A percentile compares a stretch with the other conserved stretches of the same genome.
phyloP scores from a whole-genome alignment of 2,113 vertebrate genomes.

The Trachemys scripta region DNA sequence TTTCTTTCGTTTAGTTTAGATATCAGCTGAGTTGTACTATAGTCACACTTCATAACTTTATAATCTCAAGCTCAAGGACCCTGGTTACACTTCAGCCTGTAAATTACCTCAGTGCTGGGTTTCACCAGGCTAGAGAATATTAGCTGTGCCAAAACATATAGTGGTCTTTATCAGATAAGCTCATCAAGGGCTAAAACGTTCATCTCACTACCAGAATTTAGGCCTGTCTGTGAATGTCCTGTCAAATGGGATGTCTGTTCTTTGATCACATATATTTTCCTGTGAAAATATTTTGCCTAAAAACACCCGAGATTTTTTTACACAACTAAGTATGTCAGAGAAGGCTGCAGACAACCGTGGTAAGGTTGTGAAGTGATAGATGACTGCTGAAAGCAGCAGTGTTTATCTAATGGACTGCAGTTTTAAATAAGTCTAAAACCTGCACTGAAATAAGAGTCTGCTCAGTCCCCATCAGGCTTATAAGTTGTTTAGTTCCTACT shows the following conservation, averaged over 20 bases:
- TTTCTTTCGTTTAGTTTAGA: neutral
- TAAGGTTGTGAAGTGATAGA: neutral
- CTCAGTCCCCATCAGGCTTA: neutral
- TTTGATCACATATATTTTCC: neutral
- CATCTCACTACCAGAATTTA: accelerated
- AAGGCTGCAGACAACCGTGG: neutral
- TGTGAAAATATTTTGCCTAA: neutral
- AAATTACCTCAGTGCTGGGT: neutral
- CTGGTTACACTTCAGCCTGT: neutral
- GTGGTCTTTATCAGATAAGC: neutral
- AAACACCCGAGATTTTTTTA: neutral
- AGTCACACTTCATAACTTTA: neutral
- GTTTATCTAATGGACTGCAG: neutral
- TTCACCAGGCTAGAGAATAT: accelerated
- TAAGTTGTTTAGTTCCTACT: neutral
- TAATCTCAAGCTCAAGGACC: neutral
- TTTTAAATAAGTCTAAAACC: neutral
- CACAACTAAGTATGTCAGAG: neutral
- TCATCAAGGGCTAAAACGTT: neutral
- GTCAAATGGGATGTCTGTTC: neutral
- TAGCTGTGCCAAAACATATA: neutral
- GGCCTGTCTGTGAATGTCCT: accelerated
- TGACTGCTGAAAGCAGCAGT: neutral
- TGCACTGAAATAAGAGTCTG: neutral
- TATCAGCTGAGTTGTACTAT: neutral